Base-by-base conservation (phyloP, 2,888 invertebrate species). In the Heliconius hortense region DNA sequence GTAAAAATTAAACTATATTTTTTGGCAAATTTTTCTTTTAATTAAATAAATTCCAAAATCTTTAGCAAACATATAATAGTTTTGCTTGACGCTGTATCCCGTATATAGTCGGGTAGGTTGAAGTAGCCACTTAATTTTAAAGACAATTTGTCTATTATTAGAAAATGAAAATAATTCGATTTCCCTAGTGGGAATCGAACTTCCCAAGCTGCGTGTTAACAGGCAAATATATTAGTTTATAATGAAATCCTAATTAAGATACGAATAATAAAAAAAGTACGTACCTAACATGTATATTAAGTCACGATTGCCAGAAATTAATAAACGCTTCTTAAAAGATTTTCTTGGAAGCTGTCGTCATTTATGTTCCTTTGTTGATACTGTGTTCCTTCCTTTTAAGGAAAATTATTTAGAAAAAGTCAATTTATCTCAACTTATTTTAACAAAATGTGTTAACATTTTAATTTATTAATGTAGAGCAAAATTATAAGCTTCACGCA, bases 251-350 rank as follows among this genome's bases (percentile, higher is more conserved):
- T 18, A 18, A 4, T 18, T 48, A 18, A 48, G 2, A 48, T 48
- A 48, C 43, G 5, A 18, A 48, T 48, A 48, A 48, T 18, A 2
- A 35, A 35, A 35, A 35, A 35, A 35, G 35, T 35, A 35, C 35
- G 35, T 35, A 35, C 35, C 35, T 8, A 10, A 35, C 2, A 35
- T 35, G 0, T 35, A 35, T 35, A 10, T 18, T 21, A 53, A 18
- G 18, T n/a, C 63, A 63, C 64, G 64, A n/a, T 64, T 35, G 24
- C 64, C 24, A 66, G 64, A 39, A 66, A 66, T 24, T 39, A 66
- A 39, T 15, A 39, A 39, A 24, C 24, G 24, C 21, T 63, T 63
- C 21, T 53, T 62, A 13, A 63, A 24, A 39, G 13, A n/a, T 39
- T 24, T 66, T 66, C 64, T 66, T 24, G 24, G 64, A 66, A 66